Conservation (phyloP, 2,113 vertebrate genomes). For the Corythoichthys haematopterus region DNA sequence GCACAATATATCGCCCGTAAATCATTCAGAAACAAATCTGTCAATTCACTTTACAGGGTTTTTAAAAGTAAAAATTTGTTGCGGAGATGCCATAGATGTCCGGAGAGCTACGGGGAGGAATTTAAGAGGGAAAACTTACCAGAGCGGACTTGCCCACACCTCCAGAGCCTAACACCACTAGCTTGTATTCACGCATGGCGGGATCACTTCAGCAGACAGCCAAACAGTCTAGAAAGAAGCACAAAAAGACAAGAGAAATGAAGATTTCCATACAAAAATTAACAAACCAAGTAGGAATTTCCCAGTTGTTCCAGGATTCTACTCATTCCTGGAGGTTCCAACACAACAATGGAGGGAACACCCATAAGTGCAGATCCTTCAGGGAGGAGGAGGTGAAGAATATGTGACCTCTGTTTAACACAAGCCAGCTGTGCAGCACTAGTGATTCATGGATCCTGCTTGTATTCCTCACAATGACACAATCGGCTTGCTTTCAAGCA, state of each 20-base stretch:
- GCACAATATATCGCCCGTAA: not conserved
- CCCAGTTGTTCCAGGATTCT: conserved; percentile 42
- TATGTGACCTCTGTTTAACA: conserved; percentile 66
- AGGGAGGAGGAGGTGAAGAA: conserved; percentile 69
- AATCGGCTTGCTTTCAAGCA: conserved; percentile 43
- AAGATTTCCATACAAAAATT: not conserved
- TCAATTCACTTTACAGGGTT: not conserved
- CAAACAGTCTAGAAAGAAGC: conserved; percentile 70
- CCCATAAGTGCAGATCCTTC: conserved; percentile 64
- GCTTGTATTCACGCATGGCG: conserved; percentile 99
- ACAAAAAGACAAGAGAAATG: conserved; percentile 28
- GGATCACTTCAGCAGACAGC: conserved; percentile 79
- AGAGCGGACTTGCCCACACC: conserved; percentile 98
- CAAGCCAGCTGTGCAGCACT: conserved; percentile 65
- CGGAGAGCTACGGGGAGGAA: not conserved
- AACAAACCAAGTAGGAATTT: conserved; percentile 2
- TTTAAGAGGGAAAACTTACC: conserved; percentile 78
- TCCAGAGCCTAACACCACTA: conserved; percentile 98
- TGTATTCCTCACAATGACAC: conserved; percentile 48
- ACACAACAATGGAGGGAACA: conserved; percentile 70
- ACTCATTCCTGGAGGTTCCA: conserved; percentile 61
- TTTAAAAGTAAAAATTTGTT: conserved; percentile 8
- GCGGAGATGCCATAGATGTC: conserved; percentile 16
- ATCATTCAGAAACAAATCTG: not conserved
- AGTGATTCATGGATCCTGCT: conserved; percentile 41